phyloP scores from a whole-genome alignment of 2,888 invertebrate species.

The Dynastes maya region DNA sequence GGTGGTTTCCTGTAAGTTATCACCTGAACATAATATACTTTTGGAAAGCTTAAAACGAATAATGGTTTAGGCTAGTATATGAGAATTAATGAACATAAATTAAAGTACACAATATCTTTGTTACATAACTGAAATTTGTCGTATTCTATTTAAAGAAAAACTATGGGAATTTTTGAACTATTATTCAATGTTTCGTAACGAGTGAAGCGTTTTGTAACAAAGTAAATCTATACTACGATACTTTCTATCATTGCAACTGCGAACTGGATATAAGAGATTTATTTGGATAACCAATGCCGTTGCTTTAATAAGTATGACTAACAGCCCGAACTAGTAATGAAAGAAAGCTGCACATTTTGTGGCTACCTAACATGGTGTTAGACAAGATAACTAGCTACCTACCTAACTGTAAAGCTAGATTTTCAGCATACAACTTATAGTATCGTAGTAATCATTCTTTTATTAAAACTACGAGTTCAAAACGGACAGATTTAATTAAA shows the following conservation, averaged over 20 bases:
- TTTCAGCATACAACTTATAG: background rate
- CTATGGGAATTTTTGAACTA: conserved; percentile 3
- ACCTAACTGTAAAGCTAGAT: background rate
- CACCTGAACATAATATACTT: no score
- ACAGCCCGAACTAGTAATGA: conserved; percentile 2
- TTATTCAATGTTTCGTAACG: conserved; percentile 16
- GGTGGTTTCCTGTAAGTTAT: no score
- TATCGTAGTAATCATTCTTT: no score
- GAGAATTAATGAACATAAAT: no score
- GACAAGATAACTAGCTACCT: background rate
- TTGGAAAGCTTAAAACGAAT: no score
- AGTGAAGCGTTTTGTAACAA: background rate
- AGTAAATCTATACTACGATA: background rate
- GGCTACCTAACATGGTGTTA: background rate
- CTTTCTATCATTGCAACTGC: background rate
- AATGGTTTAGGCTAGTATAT: no score
- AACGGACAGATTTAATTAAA: no score
- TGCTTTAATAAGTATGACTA: conserved; percentile 33
- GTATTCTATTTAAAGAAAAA: conserved; percentile 4
- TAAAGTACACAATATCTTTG: background rate
- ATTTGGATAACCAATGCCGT: conserved; percentile 17
- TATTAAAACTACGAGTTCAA: no score
- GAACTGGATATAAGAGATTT: background rate
- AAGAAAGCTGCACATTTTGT: conserved; percentile 7
- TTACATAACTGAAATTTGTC: background rate